Evolutionary conservation across 2,797 vertebrate genomes (phyloP), one percentile per base, ranked within the genome.

Genomic region (Eutrigla gurnardus): DNA sequence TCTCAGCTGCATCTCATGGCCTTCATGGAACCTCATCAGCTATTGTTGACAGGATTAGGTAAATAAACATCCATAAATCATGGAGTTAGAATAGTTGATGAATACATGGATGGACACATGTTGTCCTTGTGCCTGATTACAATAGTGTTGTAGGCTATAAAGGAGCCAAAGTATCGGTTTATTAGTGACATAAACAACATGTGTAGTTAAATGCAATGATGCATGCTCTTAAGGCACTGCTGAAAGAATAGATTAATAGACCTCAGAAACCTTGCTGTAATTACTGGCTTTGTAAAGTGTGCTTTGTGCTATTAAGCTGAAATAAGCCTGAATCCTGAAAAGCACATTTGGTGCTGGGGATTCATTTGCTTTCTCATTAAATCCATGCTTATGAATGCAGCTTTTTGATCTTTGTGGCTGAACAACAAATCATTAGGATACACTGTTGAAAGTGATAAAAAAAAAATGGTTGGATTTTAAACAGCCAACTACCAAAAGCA

Each of bases 331-430:
- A 55, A 73, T 75, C 54, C 53, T 70, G 40, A 64, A 77, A 69
- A 74, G 36, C 36, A 70, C 39, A 54, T 61, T 75, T 72, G 55
- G 10, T 70, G 15, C 72, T 18, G 2, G 49, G 42, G 33, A 73
- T 63, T 72, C 2, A 43, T 63, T 64, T 76, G 17, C 40, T 63
- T 61, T 70, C 68, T 68, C 69, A 73, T 80, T 72, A 85, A 76
- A 81, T 58, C 4, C 6, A n/a, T 2, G 3, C 36, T 74, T 25
- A 69, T 52, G 18, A 79, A 54, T 72, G 36, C 53, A 25, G 36
- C 62, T 57, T 63, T 78, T 70, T 85, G 72, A 82, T 82, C 61
- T 77, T 40, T 66, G 64, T 39, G 37, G 47, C 70, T 66, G 54
- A 73, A 77, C 75, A 82, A 63, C 72, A 75, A 58, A 70, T 40